Evolutionary conservation across 2,888 invertebrate genomes (phyloP).

Genomic region (Andrena fulva): DNA sequence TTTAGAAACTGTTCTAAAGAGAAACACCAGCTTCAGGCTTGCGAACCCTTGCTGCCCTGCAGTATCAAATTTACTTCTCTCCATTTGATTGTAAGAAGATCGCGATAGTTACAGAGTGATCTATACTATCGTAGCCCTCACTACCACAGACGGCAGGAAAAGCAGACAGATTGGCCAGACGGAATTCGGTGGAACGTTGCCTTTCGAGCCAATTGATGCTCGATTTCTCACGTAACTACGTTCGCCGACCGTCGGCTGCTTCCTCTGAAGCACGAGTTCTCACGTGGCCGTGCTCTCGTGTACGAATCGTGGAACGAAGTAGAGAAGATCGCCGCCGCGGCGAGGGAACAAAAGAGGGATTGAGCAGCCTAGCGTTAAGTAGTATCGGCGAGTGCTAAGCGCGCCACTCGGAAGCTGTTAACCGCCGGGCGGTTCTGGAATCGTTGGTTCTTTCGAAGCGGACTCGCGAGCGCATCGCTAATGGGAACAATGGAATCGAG

Average conservation of each 20-base stretch:
- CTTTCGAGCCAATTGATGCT: constrained; percentile 27
- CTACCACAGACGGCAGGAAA: neutral
- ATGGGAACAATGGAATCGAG: constrained; percentile 55
- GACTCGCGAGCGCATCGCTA: constrained; percentile 54
- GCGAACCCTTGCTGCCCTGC: no score
- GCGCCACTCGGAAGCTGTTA: constrained; percentile 54
- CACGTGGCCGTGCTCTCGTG: constrained; percentile 31
- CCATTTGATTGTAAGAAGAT: no score
- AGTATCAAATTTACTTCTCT: no score
- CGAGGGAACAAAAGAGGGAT: constrained; percentile 45
- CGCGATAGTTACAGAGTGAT: no score
- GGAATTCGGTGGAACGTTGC: neutral
- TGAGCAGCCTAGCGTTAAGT: constrained; percentile 53
- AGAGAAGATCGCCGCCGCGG: constrained; percentile 39
- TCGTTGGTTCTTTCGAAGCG: constrained; percentile 56
- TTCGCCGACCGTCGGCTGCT: constrained; percentile 17
- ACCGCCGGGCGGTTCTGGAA: constrained; percentile 42
- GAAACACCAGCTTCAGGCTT: no score
- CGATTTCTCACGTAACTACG: constrained; percentile 46
- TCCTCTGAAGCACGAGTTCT: constrained; percentile 30
- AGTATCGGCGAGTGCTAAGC: constrained; percentile 58
- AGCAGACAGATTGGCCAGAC: neutral
- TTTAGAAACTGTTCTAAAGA: no score
- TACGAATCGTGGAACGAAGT: constrained; percentile 48
- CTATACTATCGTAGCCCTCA: no score